A percentile compares a stretch with the other conserved stretches of the same genome.
phyloP scores from a whole-genome alignment of 2,113 vertebrate genomes.

The Malaclemys terrapin region DNA sequence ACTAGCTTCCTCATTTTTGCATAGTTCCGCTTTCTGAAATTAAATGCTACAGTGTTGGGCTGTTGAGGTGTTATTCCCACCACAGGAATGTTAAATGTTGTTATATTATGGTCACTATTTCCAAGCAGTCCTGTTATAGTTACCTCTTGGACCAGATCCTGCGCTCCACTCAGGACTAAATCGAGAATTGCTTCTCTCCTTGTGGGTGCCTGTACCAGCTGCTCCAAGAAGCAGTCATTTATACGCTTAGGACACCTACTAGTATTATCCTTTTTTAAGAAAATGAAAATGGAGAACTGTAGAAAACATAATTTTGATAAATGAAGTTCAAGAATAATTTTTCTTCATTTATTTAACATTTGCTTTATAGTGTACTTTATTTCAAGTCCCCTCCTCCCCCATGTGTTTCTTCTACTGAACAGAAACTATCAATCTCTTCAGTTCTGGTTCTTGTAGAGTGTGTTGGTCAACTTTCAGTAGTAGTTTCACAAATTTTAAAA shows the following conservation, averaged over 20 bases:
- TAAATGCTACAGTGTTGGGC: no score
- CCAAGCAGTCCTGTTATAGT: no score
- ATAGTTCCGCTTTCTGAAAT: no score
- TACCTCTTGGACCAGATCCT: no score
- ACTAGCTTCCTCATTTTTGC: no score
- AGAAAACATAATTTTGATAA: neutral
- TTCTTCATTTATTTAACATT: fast-evolving
- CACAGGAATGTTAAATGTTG: no score
- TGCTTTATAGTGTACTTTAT: neutral
- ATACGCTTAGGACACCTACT: neutral
- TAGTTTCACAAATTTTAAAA: neutral
- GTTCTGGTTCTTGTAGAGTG: neutral
- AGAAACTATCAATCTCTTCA: neutral
- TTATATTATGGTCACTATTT: no score
- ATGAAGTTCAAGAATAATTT: neutral
- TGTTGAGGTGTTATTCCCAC: no score
- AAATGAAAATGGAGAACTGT: neutral
- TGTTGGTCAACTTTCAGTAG: neutral
- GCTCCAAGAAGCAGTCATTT: neutral
- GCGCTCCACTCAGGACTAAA: no score
- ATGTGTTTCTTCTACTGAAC: neutral
- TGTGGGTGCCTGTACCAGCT: no score
- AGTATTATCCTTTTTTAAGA: neutral
- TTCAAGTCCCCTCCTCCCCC: neutral
- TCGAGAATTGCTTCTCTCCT: no score